phyloP scores from a whole-genome alignment of 2,797 vertebrate species.

The Carcharodon carcharias region DNA sequence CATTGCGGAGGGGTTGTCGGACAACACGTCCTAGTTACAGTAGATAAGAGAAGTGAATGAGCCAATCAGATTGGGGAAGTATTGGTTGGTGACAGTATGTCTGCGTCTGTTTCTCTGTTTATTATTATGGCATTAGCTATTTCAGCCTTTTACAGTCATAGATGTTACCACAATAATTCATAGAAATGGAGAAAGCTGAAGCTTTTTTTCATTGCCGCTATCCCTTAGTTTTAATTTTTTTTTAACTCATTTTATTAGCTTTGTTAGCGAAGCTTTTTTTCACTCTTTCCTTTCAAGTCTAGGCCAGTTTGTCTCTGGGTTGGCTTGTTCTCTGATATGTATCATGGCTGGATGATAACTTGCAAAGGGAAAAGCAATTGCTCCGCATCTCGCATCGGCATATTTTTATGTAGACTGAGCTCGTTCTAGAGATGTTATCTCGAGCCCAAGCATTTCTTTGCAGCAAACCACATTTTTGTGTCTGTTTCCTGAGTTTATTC shows the following conservation, averaged over 20 bases:
- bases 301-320: constrained; percentile 18
- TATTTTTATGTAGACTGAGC: constrained; percentile 35
- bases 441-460: constrained; percentile 24
- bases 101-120: constrained; percentile 50
- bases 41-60: constrained; percentile 51
- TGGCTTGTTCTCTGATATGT: constrained; percentile 31
- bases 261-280: neutral
- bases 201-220: neutral
- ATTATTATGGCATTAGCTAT: constrained; percentile 46
- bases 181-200: constrained; percentile 17
- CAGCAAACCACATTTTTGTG: constrained; percentile 35
- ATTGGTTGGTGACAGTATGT: constrained; percentile 50
- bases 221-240: neutral
- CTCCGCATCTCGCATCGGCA: neutral
- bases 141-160: constrained; percentile 17
- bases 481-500: constrained; percentile 33
- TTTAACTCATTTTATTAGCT: neutral
- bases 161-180: neutral
- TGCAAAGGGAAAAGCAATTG: constrained; percentile 30
- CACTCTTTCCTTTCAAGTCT: constrained; percentile 24
- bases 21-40: constrained; percentile 49
- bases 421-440: constrained; percentile 31
- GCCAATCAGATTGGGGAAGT: constrained; percentile 50
- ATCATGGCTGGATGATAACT: constrained; percentile 33
- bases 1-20: constrained; percentile 43